A percentile compares a stretch with the other conserved stretches of the same genome.
Conservation (phyloP, 2,113 vertebrate species). For the Thalassarche chlororhynchos region DNA sequence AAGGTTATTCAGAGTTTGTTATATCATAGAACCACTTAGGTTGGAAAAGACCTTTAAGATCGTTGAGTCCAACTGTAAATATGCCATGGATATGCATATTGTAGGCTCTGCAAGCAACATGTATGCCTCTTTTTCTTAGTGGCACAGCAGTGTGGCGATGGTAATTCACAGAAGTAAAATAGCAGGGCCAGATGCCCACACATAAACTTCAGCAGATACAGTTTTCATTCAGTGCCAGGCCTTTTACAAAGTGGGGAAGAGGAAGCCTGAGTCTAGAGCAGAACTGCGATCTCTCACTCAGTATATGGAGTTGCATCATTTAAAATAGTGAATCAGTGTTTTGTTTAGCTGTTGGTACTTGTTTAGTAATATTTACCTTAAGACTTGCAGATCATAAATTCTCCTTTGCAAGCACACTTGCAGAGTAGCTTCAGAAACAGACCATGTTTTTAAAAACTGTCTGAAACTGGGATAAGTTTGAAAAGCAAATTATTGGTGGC, state of each 20-base stretch:
- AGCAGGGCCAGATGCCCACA: not conserved
- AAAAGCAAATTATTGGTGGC: not conserved
- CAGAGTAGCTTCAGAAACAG: not conserved
- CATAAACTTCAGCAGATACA: not conserved
- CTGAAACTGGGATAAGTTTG: not conserved
- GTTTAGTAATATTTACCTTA: not conserved
- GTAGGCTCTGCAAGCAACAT: not conserved
- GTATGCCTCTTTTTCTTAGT: not conserved
- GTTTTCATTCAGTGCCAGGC: not conserved
- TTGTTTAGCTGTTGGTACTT: constrained; percentile 1
- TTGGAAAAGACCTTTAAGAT: not conserved
- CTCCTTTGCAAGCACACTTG: not conserved
- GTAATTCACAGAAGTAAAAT: not conserved
- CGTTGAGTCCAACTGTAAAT: not conserved
- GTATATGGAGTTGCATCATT: not conserved
- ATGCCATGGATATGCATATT: fast-evolving
- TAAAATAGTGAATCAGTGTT: not conserved
- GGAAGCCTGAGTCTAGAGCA: not conserved
- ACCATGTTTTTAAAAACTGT: not conserved
- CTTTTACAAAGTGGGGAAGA: not conserved
- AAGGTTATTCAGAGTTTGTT: not conserved
- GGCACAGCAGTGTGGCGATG: fast-evolving
- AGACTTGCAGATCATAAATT: not conserved
- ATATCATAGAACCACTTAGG: not conserved
- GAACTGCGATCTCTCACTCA: not conserved